Percentiles rank a stretch among this genome's conserved stretches.
Evolutionary conservation across 2,797 vertebrate species (phyloP).

Genomic region (Trachops cirrhosus): DNA sequence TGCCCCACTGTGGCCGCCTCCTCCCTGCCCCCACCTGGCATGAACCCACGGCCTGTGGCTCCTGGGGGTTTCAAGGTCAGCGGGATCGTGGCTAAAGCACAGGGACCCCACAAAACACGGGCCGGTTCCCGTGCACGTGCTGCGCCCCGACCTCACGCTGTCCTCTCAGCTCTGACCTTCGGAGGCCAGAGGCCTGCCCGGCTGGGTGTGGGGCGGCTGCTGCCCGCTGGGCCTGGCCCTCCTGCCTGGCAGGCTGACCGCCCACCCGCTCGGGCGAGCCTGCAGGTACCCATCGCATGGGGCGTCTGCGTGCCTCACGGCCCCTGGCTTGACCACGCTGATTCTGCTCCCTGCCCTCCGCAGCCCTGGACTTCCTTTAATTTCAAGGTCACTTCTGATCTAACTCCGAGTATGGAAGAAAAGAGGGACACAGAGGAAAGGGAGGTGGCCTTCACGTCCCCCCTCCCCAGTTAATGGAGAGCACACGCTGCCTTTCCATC

Average conservation of each 20-base stretch:
- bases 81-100: too few species aligned
- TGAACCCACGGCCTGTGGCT: too few species aligned
- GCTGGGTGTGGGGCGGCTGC: background rate
- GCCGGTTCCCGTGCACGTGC: accelerated
- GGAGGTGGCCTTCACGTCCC: constrained; percentile 68
- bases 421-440: constrained; percentile 43
- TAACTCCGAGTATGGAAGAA: background rate
- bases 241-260: background rate
- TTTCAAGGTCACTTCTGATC: background rate
- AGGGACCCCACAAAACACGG: background rate
- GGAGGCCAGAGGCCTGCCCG: background rate
- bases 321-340: background rate
- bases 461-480: background rate
- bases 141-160: background rate
- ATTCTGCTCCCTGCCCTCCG: background rate
- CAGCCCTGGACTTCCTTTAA: background rate
- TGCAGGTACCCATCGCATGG: accelerated
- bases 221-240: too few species aligned
- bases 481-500: background rate
- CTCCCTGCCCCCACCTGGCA: accelerated
- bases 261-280: background rate
- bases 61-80: background rate
- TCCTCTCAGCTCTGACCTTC: background rate
- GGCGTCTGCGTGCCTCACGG: background rate
- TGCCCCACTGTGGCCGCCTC: too few species aligned